Evolutionary conservation across 1,140 invertebrate species (phyloP), one percentile per base, ranked within the genome.

Genomic region (Nasonia longicornis): DNA sequence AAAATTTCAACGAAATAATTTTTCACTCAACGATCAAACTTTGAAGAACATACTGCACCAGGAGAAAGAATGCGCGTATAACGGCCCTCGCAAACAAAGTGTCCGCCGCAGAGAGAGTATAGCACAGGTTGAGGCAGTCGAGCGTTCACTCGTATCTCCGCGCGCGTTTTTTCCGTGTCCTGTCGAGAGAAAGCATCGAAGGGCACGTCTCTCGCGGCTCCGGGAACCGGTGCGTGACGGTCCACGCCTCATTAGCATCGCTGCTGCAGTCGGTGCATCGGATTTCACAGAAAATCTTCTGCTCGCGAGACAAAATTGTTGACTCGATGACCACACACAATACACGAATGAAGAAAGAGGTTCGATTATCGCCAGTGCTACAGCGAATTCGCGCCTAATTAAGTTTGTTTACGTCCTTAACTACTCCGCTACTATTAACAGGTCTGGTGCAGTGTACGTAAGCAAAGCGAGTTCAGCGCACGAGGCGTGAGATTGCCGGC

Each of bases 221-320:
- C 74, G 45, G 58, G 74, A 83, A 83, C 67, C 77, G 74, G 67
- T 83, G 80, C 82, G 22, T 70, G 82, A 83, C 83, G 78, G 45
- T 82, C 81, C 80, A 85, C 84, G 85, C 83, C 64, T 79, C 81
- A 85, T 85, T 84, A 85, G 73, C 80, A 85, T 83, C 70, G 77
- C 31, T 35, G 74, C 70, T 71, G 31, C 16, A 29, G 58, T 29
- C 38, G 38, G 38, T 42, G 38, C 38, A 42, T 42, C 38, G 38
- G 38, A 42, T 42, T 42, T 42, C 38, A 42, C 6, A 42, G 38
- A 10, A 42, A 42, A 42, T 42, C 38, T 42, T 42, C 38, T 35
- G 16, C 16, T 52, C 16, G 10, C 7, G 42, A 74, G 48, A 74
- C 20, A 29, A 75, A 75, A 63, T 20, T 20, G 52, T 58, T 58